Percentiles rank a stretch among this genome's conserved stretches.
These are phyloP conservation scores for Poecilia latipinna DNA, from an alignment of 2,113 vertebrate genomes.

Conservation along the genomic window DNA sequence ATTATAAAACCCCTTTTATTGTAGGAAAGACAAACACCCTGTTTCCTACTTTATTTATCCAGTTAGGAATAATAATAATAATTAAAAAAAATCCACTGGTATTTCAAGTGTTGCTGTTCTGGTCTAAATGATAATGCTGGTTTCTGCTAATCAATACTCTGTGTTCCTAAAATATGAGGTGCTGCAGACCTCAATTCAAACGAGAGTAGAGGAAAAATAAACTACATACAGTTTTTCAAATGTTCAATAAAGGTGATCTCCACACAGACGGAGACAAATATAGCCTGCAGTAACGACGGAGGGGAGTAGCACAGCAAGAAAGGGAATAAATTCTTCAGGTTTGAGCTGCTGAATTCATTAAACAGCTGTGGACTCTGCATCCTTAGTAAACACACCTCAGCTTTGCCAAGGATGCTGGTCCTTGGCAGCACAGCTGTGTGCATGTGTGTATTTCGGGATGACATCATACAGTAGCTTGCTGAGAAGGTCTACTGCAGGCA, in stretches of 20 bases:
- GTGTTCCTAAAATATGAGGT: background rate
- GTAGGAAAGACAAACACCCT: background rate
- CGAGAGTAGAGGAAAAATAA: background rate
- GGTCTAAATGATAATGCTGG: background rate
- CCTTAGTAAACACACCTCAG: slow-evolving; percentile 52
- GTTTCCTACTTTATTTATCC: background rate
- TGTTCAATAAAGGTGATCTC: background rate
- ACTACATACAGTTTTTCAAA: background rate
- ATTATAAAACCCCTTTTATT: background rate
- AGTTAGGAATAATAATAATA: background rate
- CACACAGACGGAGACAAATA: background rate
- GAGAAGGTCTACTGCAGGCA: slow-evolving; percentile 70
- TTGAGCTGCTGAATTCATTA: slow-evolving; percentile 32
- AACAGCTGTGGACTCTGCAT: slow-evolving; percentile 43
- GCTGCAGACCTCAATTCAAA: background rate
- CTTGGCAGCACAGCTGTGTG: slow-evolving; percentile 56
- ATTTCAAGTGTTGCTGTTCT: background rate
- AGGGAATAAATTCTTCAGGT: background rate
- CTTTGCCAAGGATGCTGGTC: slow-evolving; percentile 65
- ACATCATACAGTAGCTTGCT: slow-evolving; percentile 75
- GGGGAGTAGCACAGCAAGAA: background rate
- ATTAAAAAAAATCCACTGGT: background rate
- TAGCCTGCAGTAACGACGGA: background rate
- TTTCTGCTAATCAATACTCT: background rate
- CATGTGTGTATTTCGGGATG: slow-evolving; percentile 65